Evolutionary conservation across 2,113 vertebrate genomes (phyloP), one percentile per base, ranked within the genome.

Genomic region (Bufo gargarizans): DNA sequence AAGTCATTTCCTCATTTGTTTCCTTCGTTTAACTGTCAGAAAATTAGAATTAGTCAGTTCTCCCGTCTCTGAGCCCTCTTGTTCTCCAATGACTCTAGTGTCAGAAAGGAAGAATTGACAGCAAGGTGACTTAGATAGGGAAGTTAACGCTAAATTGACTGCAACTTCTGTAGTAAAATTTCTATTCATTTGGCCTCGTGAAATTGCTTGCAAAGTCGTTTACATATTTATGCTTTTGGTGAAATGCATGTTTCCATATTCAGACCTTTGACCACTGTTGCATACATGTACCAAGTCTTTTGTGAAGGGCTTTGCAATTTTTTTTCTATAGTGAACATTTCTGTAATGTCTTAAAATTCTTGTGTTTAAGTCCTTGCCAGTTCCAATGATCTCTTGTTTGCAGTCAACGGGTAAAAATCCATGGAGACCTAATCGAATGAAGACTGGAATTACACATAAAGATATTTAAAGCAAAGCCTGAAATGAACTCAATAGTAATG

Each of bases 1-100:
- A 86, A 86, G 84, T 61, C 56, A 49, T 86, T 86, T 86, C 84
- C 84, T 72, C 55, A 47, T 61, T 77, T 63, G 84, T 63, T 77
- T 77, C 84, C 49, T 77, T 61, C 56, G 69, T 77, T 61, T 63
- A 86, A 77, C 84, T 45, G 71, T 77, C 72, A 77, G 71, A 61
- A 63, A 11, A 85, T 69, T 22, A 4, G 20, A 56, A 74, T 74
- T 74, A 58, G 50, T 76, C 84, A 55, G 47, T 71, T 43, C 65
- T 72, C 65, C 82, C 47, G 59, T 59, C 33, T 61, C 22, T 16
- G 77, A 61, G 61, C 55, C 1, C 76, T 79, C 53, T 13, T 53
- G 50, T 55, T 79, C n/a, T 81, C 55, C 56, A 58, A 45, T 81
- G 43, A 81, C 78, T 58, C 14, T 17, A 61, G 6, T 61, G 78